phyloP scores from a whole-genome alignment of 92 coral and sea anemone species.

The Phenganax stokvisi region DNA sequence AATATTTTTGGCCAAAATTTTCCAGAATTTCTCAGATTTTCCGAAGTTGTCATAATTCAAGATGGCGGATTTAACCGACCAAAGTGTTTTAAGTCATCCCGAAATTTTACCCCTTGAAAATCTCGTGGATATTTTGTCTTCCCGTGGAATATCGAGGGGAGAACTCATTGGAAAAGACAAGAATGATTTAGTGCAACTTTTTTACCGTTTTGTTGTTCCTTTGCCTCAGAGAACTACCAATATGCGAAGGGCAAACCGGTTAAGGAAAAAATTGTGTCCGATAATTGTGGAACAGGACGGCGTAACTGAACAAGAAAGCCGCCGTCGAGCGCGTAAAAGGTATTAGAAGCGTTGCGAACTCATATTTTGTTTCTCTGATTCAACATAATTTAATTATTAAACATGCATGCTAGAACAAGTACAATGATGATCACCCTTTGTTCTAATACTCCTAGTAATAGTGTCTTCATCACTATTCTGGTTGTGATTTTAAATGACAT shows the following conservation, averaged over 20 bases:
- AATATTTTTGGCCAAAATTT: too few species aligned
- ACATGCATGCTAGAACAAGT: background rate
- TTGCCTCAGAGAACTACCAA: constrained; percentile 80
- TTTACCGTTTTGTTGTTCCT: constrained; percentile 72
- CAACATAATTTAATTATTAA: background rate
- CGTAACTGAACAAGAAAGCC: constrained; percentile 4
- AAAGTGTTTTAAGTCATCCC: constrained; percentile 56
- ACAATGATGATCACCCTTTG: too few species aligned
- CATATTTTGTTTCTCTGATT: background rate
- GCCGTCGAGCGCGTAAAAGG: constrained; percentile 11
- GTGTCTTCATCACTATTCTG: too few species aligned
- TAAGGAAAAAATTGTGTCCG: constrained; percentile 38
- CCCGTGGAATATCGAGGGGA: constrained; percentile 55
- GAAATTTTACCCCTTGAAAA: constrained; percentile 81
- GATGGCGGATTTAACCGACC: too few species aligned
- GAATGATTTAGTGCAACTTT: constrained; percentile 61
- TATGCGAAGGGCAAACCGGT: constrained; percentile 64
- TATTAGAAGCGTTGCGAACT: background rate
- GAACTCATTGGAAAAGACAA: constrained; percentile 65
- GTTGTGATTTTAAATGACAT: too few species aligned
- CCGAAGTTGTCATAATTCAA: too few species aligned
- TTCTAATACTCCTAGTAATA: too few species aligned
- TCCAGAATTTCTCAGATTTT: too few species aligned
- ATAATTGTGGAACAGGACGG: constrained; percentile 22
- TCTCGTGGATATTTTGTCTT: constrained; percentile 60